Conservation (phyloP, 2,888 invertebrate genomes). For the Zonitis immaculata region DNA sequence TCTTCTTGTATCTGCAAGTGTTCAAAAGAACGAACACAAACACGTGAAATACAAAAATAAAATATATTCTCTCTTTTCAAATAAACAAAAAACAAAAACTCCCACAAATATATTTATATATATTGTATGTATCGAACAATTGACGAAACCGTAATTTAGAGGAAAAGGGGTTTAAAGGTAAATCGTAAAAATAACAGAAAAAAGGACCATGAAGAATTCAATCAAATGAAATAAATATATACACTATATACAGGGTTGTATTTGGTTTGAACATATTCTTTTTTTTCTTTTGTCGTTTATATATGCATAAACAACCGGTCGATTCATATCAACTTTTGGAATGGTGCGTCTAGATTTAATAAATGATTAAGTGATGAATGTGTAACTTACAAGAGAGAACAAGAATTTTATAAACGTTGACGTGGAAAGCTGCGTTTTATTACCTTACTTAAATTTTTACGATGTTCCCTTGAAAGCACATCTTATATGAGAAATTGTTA, state of each 20-base stretch:
- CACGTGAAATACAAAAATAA: background rate
- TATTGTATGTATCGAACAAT: background rate
- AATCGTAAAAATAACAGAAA: background rate
- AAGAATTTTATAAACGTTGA: slow-evolving; percentile 26
- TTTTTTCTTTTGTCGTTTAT: background rate
- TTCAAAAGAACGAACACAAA: background rate
- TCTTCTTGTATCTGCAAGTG: background rate
- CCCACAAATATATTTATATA: too few species aligned
- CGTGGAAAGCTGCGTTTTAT: slow-evolving; percentile 25
- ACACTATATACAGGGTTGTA: background rate
- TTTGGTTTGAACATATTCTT: background rate
- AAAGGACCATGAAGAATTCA: background rate
- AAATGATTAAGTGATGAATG: slow-evolving; percentile 24
- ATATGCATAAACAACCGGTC: background rate
- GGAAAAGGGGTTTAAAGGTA: background rate
- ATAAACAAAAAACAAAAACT: too few species aligned
- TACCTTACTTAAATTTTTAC: slow-evolving; percentile 27
- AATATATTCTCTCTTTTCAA: background rate
- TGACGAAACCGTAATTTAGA: background rate
- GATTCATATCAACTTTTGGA: background rate
- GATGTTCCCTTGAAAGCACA: slow-evolving; percentile 24
- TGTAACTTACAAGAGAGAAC: slow-evolving; percentile 23
- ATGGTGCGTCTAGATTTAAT: slow-evolving; percentile 12
- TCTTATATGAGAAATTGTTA: slow-evolving; percentile 27
- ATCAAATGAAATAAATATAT: background rate